phyloP scores from a whole-genome alignment of 64 coral and sea anemone genomes.

The Dendronephthya gigantea region DNA sequence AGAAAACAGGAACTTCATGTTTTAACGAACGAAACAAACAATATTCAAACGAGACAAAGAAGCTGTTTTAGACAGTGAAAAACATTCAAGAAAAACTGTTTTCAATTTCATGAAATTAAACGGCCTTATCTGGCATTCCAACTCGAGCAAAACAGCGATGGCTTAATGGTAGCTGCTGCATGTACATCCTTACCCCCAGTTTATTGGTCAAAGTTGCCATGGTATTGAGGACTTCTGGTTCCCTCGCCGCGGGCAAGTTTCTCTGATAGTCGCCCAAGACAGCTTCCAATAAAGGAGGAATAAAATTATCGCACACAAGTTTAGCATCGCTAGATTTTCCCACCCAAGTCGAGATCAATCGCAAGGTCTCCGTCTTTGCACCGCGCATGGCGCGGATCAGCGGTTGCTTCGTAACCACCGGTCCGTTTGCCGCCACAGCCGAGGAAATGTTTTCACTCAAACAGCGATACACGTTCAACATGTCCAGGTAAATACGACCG shows the following conservation, averaged over 20 bases:
- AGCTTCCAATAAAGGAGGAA: slow-evolving; percentile 93
- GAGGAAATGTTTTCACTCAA: slow-evolving; percentile 96
- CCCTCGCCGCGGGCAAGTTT: slow-evolving; percentile 76
- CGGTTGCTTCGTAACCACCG: slow-evolving; percentile 88
- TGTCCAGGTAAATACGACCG: slow-evolving; percentile 96
- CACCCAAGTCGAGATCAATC: slow-evolving; percentile 94
- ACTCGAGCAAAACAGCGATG: too few species aligned
- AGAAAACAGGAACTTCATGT: not conserved
- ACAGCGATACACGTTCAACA: slow-evolving; percentile 96
- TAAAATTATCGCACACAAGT: slow-evolving; percentile 98
- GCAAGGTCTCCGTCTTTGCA: slow-evolving; percentile 81
- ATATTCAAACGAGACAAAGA: too few species aligned
- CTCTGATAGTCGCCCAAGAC: slow-evolving; percentile 92
- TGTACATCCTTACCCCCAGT: slow-evolving; percentile 50
- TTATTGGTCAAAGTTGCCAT: slow-evolving; percentile 98
- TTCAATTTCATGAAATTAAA: too few species aligned
- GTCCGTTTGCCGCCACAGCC: slow-evolving; percentile 76
- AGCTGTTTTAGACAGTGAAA: too few species aligned
- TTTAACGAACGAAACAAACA: too few species aligned
- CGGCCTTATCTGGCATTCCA: too few species aligned
- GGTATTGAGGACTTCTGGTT: slow-evolving; percentile 88
- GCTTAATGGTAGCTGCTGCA: not conserved
- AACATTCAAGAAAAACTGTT: too few species aligned
- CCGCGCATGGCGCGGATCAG: slow-evolving; percentile 86
- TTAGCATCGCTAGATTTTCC: slow-evolving; percentile 88